A percentile compares a stretch with the other conserved stretches of the same genome.
These are phyloP conservation scores for Drosophila cardini DNA, from an alignment of 1,140 invertebrate species.

Conservation along the genomic window DNA sequence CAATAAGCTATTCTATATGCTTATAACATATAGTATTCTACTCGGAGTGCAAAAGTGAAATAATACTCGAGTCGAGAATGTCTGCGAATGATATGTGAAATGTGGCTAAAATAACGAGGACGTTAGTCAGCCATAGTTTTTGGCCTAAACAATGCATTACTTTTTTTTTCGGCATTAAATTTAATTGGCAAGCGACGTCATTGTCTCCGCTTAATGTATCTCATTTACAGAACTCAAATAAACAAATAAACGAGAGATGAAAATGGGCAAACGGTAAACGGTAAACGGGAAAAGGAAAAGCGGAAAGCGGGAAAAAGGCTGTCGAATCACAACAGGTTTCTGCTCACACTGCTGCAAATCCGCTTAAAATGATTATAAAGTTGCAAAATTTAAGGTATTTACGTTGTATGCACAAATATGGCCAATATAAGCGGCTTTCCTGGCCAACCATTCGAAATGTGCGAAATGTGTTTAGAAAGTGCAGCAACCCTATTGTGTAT, in stretches of 20 bases:
- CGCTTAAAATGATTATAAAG: slow-evolving; percentile 83
- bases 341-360: slow-evolving; percentile 59
- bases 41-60: slow-evolving; percentile 1
- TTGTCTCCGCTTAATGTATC: slow-evolving; percentile 30
- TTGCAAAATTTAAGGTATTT: slow-evolving; percentile 79
- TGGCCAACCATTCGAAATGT: not conserved
- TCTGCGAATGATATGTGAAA: slow-evolving; percentile 9
- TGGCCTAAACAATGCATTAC: slow-evolving; percentile 15
- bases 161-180: slow-evolving; percentile 36
- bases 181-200: slow-evolving; percentile 41
- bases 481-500: slow-evolving; percentile 17
- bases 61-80: not conserved
- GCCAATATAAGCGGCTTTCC: slow-evolving; percentile 73
- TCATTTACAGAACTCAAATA: slow-evolving; percentile 33
- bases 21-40: slow-evolving; percentile 68
- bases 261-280: slow-evolving; percentile 12
- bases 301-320: slow-evolving; percentile 8
- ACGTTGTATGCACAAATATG: slow-evolving; percentile 68
- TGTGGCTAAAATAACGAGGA: slow-evolving; percentile 12
- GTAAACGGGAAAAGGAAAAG: slow-evolving; percentile 2
- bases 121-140: slow-evolving; percentile 20
- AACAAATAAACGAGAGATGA: slow-evolving; percentile 17
- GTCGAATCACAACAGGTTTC: slow-evolving; percentile 53
- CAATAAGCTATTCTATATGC: slow-evolving; percentile 71
- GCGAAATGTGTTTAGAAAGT: slow-evolving; percentile 23